Percentiles rank a stretch among this genome's conserved stretches.
Conservation (phyloP, 1,140 invertebrate species). For the Macrosteles quadrilineatus region DNA sequence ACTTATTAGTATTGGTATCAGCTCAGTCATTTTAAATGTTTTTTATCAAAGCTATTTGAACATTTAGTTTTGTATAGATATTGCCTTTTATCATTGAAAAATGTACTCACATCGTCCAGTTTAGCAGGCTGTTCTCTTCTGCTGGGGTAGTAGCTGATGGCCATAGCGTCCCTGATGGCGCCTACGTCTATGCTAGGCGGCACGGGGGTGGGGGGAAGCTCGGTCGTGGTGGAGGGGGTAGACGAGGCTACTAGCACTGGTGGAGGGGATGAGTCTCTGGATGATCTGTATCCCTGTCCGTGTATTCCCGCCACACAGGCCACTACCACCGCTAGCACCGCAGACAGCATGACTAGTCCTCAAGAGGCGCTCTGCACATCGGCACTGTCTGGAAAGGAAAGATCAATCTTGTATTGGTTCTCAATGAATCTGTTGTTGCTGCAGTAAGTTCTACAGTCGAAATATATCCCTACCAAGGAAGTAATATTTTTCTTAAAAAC, state of each 20-base stretch:
- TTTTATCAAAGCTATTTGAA: too few species aligned
- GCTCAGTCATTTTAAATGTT: too few species aligned
- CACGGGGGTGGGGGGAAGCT: background rate
- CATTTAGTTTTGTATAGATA: too few species aligned
- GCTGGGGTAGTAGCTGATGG: conserved; percentile 38
- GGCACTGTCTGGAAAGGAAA: background rate
- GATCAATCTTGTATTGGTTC: too few species aligned
- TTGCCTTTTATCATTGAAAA: too few species aligned
- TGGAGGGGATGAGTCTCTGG: background rate
- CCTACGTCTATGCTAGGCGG: conserved; percentile 2
- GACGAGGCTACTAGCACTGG: background rate
- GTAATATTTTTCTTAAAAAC: too few species aligned
- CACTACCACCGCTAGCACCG: background rate
- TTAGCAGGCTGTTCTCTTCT: conserved; percentile 34
- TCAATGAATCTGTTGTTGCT: too few species aligned
- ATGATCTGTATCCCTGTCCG: too few species aligned
- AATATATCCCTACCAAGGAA: too few species aligned
- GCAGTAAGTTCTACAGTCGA: too few species aligned
- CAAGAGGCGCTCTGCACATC: conserved; percentile 11
- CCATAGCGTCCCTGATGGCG: conserved; percentile 34
- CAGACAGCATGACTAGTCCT: background rate
- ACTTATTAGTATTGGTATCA: too few species aligned
- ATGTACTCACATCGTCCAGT: conserved; percentile 33
- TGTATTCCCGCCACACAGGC: too few species aligned
- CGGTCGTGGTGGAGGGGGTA: background rate